These are phyloP conservation scores for Stenoptilia bipunctidactyla DNA, from an alignment of 2,888 invertebrate species.

Conservation along the genomic window DNA sequence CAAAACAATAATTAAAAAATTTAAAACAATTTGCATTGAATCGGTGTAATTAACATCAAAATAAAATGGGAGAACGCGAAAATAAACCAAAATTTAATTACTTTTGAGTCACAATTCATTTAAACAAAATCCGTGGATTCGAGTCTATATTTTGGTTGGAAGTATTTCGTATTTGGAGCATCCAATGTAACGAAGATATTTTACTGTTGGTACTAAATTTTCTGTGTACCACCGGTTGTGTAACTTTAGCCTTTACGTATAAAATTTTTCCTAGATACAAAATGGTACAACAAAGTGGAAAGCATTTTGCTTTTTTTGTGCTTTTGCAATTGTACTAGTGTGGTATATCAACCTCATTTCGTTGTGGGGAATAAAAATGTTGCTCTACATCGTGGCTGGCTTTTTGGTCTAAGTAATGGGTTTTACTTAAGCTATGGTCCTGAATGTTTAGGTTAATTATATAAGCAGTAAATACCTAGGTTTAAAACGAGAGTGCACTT, in stretches of 20 bases:
- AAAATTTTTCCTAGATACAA: background rate
- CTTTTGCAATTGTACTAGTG: background rate
- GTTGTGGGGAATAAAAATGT: background rate
- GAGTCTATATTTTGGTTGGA: background rate
- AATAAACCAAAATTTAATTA: background rate
- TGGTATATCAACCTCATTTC: slow-evolving; percentile 1
- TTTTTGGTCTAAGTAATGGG: too few relatives aligned
- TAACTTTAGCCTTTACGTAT: background rate
- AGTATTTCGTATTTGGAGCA: background rate
- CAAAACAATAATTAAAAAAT: background rate
- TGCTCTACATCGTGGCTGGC: background rate
- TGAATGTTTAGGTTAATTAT: too few relatives aligned
- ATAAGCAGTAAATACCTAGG: too few relatives aligned
- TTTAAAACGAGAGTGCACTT: too few relatives aligned
- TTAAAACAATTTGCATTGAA: background rate
- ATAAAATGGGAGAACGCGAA: background rate
- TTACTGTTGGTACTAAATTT: background rate
- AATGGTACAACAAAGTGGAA: background rate
- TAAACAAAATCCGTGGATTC: background rate
- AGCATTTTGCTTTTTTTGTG: background rate
- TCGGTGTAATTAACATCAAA: background rate
- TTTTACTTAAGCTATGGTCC: too few relatives aligned
- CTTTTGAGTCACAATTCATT: background rate
- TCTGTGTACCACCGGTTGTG: too few relatives aligned
- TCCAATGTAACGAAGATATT: background rate